phyloP scores from a whole-genome alignment of 1,140 invertebrate genomes.

The Atta colombica region DNA sequence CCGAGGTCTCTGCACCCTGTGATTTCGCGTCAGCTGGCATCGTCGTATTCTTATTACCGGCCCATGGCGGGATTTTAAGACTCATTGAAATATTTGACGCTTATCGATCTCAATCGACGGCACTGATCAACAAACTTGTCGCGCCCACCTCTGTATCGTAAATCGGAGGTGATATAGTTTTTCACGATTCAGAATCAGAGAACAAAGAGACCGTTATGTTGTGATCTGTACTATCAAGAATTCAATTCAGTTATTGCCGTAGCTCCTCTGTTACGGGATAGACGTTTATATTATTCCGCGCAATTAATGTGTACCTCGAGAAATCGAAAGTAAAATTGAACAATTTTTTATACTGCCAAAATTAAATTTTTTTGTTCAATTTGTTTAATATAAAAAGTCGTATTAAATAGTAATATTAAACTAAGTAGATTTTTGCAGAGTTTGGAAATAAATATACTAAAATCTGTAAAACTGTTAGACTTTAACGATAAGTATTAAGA shows the following conservation, averaged over 20 bases:
- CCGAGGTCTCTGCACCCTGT: slow-evolving; percentile 78
- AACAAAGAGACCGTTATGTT: not conserved
- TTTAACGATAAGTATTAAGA: not conserved
- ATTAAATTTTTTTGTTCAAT: not conserved
- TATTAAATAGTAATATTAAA: not conserved
- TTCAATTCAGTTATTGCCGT: not conserved
- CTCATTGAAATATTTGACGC: not conserved
- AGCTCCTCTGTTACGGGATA: not conserved
- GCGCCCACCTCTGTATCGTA: not conserved
- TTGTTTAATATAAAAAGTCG: not conserved
- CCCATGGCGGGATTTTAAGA: not conserved
- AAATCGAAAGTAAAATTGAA: not conserved
- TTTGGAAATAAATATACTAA: not conserved
- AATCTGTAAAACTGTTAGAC: not conserved
- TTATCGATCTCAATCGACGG: not conserved
- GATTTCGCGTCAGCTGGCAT: slow-evolving; percentile 34
- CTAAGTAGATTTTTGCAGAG: not conserved
- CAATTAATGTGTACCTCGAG: not conserved
- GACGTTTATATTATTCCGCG: not conserved
- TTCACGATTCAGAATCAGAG: not conserved
- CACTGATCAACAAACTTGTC: not conserved
- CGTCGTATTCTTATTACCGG: slow-evolving; percentile 56
- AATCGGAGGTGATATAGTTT: not conserved
- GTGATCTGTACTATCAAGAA: slow-evolving; percentile 1
- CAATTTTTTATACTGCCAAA: not conserved